Evolutionary conservation across 2,113 vertebrate genomes (phyloP), one percentile per base, ranked within the genome.

Genomic region (Cephalophus harveyi): DNA sequence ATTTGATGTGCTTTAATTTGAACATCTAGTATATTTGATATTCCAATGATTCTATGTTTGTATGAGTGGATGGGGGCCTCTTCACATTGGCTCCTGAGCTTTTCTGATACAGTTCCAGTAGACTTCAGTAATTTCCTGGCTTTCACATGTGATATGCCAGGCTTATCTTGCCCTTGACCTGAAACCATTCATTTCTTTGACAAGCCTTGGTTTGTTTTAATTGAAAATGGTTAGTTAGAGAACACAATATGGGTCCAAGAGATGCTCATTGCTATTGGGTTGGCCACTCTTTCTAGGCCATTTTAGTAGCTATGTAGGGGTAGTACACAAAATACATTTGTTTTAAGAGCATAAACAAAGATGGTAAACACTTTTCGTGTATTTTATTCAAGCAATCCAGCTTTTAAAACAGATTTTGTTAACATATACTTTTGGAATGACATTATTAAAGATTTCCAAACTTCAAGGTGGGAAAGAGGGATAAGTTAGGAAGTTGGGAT

Each of bases 361-460:
- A 82, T 11, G 40, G 4, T 59, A 91, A 97, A 28, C 64, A 48
- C 17, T 76, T 76, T 89, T 54, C 5, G 43, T 82, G 12, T 94
- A 74, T 95, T 92, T 92, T 74, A 86, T 30, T 87, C 33, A 96
- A 85, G 36, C 14, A 67, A 54, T 76, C 46, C 86, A 14, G 89
- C 67, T 90, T 95, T 83, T 43, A n/a, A 36, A 46, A 85, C 33
- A 90, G 9, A 67, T 6, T 90, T 85, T 82, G 85, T 86, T 85
- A 87, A 91, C 5, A 28, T 59, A 60, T 54, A 50, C 59, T 59
- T 59, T 84, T 82, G 36, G 36, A 86, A 33, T 62, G 4, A 87
- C 46, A 88, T 92, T 93, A 92, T 93, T 89, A 92, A 87, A 82
- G 27, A 62, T 46, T 71, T 92, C n/a, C 25, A 55, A 87, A 87